A percentile compares a stretch with the other conserved stretches of the same genome.
Conservation (phyloP, 2,113 vertebrate genomes). For the Apteryx mantelli region DNA sequence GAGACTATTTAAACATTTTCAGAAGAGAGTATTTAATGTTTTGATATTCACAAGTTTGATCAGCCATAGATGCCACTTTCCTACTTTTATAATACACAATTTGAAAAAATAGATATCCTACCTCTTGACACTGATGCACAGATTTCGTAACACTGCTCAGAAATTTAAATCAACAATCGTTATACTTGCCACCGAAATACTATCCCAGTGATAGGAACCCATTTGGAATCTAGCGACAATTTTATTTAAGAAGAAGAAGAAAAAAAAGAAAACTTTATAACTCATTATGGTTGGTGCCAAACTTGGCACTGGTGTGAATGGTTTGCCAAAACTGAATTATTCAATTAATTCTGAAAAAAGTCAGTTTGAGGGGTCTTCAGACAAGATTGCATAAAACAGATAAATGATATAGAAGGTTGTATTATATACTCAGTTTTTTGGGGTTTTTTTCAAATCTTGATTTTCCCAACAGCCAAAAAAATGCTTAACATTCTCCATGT, state of each 20-base stretch:
- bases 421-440: too few relatives aligned
- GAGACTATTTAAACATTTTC: not conserved
- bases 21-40: not conserved
- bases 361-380: not conserved
- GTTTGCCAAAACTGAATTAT: not conserved
- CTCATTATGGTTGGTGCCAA: not conserved
- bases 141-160: not conserved
- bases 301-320: not conserved
- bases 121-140: accelerated
- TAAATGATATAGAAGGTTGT: not conserved
- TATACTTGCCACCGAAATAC: not conserved
- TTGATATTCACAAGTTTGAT: not conserved
- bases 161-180: not conserved
- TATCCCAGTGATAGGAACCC: not conserved
- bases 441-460: not conserved
- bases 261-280: not conserved
- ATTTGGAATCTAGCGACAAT: not conserved
- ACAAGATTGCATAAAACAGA: not conserved
- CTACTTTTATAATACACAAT: not conserved
- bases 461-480: not conserved
- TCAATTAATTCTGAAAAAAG: not conserved
- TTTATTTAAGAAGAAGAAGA: not conserved
- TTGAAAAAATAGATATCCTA: accelerated
- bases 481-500: not conserved
- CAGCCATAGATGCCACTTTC: not conserved